Evolutionary conservation across 2,113 vertebrate genomes (phyloP).

Genomic region (Macrotis lagotis): DNA sequence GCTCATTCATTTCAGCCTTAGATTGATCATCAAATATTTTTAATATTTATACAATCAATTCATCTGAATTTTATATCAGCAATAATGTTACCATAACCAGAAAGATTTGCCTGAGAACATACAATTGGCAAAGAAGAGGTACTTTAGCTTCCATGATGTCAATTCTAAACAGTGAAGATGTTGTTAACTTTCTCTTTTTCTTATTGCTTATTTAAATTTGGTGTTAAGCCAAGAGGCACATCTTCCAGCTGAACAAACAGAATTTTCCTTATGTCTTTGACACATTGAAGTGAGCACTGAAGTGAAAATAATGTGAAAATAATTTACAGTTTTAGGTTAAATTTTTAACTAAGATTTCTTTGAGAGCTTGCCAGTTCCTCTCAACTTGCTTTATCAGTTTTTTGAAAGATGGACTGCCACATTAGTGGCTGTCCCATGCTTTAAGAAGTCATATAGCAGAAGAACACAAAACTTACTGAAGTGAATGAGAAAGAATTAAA

Average conservation of each 20-base stretch:
- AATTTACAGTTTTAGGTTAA: conserved; percentile 54
- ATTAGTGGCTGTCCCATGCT: not conserved
- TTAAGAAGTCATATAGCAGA: conserved; percentile 39
- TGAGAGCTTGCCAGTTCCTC: conserved; percentile 41
- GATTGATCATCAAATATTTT: not conserved
- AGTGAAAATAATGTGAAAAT: conserved; percentile 61
- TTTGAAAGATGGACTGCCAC: conserved; percentile 41
- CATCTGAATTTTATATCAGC: not conserved
- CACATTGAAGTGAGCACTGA: conserved; percentile 45
- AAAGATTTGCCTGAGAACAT: conserved; percentile 10
- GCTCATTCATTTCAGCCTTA: not conserved
- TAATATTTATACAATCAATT: conserved; percentile 8
- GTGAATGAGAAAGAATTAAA: conserved; percentile 8
- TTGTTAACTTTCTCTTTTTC: fast-evolving
- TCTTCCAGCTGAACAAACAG: conserved; percentile 62
- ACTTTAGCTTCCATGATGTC: not conserved
- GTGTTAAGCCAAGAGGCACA: conserved; percentile 50
- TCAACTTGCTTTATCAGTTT: conserved; percentile 47
- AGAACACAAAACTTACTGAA: conserved; percentile 3
- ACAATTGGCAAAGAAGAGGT: conserved; percentile 32
- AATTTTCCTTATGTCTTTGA: conserved; percentile 41
- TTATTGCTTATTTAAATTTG: conserved; percentile 25
- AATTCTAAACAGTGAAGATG: conserved; percentile 6
- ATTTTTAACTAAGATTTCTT: conserved; percentile 46
- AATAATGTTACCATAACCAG: conserved; percentile 8